A percentile compares a stretch with the other conserved stretches of the same genome.
These are phyloP conservation scores for Umimayanthus kanabou DNA, from an alignment of 92 coral and sea anemone species.

Conservation along the genomic window DNA sequence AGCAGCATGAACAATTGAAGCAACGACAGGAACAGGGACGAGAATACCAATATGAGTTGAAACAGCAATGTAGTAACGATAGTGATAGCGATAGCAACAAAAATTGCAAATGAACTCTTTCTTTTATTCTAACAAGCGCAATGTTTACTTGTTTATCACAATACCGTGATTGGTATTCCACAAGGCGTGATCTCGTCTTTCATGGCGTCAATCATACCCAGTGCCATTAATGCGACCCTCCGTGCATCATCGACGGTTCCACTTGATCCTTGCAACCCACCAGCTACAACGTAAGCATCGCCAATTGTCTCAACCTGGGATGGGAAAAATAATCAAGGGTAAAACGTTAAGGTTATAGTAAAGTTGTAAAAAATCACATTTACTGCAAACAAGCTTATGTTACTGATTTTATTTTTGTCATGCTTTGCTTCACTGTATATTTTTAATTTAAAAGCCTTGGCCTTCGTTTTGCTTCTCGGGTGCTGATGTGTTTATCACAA, in stretches of 20 bases:
- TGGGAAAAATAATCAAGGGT: too few species aligned
- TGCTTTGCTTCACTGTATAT: too few species aligned
- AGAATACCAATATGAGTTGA: not conserved
- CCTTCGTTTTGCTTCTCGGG: too few species aligned
- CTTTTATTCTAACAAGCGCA: not conserved
- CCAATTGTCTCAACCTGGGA: conserved; percentile 85
- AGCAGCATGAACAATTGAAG: too few species aligned
- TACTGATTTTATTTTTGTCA: too few species aligned
- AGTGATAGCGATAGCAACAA: too few species aligned
- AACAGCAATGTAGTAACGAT: not conserved
- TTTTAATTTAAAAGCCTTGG: too few species aligned
- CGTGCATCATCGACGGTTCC: conserved; percentile 81
- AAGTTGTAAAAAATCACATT: too few species aligned
- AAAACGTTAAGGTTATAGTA: too few species aligned
- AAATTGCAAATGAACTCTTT: not conserved
- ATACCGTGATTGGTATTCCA: conserved; percentile 73
- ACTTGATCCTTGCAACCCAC: conserved; percentile 69
- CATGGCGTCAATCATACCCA: conserved; percentile 80
- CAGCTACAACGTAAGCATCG: conserved; percentile 92
- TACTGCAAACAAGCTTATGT: too few species aligned
- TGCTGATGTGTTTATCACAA: too few species aligned
- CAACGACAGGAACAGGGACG: too few species aligned
- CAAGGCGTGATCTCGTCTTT: conserved; percentile 76
- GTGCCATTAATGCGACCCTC: conserved; percentile 78
- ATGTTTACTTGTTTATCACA: not conserved